A percentile compares a stretch with the other conserved stretches of the same genome.
Conservation (phyloP, 2,113 vertebrate genomes). For the Cervus canadensis region DNA sequence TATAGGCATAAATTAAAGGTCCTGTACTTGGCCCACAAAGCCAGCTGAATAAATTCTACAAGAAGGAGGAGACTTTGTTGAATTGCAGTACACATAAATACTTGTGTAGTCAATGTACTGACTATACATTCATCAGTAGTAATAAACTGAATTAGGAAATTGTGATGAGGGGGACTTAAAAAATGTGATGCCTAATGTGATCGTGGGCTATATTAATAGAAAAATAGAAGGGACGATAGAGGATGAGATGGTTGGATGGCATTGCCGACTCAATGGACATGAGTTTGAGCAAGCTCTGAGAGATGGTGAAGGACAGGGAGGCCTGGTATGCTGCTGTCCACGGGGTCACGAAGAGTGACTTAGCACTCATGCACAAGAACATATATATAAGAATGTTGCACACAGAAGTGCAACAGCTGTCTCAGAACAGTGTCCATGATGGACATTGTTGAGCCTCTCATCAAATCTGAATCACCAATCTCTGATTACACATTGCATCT, state of each 20-base stretch:
- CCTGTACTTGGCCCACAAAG: background rate
- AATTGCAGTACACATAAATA: background rate
- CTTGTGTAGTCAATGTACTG: background rate
- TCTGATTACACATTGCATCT: background rate
- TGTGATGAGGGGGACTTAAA: background rate
- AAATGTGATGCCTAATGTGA: background rate
- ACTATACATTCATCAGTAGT: background rate
- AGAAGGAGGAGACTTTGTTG: background rate
- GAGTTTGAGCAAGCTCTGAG: background rate
- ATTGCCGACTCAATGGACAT: background rate
- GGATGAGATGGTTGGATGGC: background rate
- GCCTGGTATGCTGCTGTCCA: background rate
- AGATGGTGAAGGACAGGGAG: background rate
- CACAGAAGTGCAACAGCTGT: background rate
- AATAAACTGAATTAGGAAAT: background rate
- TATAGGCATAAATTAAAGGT: constrained; percentile 1
- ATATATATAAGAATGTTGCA: background rate
- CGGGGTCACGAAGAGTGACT: background rate
- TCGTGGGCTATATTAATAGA: background rate
- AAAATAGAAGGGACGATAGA: background rate
- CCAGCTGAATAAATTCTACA: background rate
- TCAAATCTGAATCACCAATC: background rate
- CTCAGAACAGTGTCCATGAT: background rate
- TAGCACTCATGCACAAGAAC: background rate
- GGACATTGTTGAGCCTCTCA: background rate